Evolutionary conservation across 2,113 vertebrate species (phyloP).

Genomic region (Bos javanicus): DNA sequence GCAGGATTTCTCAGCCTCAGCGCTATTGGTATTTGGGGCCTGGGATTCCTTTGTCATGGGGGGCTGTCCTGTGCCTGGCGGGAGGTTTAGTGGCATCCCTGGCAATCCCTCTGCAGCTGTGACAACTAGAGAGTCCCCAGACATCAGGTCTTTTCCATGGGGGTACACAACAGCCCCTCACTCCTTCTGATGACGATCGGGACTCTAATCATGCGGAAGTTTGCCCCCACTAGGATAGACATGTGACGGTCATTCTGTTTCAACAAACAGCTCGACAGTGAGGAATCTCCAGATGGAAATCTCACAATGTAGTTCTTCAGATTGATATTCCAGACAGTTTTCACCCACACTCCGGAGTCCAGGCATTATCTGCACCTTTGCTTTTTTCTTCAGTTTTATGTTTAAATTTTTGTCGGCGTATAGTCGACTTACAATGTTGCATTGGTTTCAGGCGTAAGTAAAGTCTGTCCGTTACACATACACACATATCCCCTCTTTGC

Average conservation of each 20-base stretch:
- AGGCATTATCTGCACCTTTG: background rate
- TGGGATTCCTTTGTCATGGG: accelerated
- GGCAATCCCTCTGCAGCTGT: background rate
- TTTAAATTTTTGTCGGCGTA: accelerated
- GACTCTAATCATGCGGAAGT: accelerated
- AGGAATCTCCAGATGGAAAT: accelerated
- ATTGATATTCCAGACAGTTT: accelerated
- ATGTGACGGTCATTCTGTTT: accelerated
- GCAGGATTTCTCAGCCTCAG: background rate
- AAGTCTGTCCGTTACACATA: background rate
- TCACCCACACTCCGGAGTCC: accelerated
- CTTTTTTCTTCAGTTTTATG: background rate
- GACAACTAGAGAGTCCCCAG: background rate
- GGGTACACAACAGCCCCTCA: accelerated
- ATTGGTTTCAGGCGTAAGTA: accelerated
- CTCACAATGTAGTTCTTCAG: accelerated
- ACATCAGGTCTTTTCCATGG: accelerated
- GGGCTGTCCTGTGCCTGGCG: accelerated
- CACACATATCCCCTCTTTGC: background rate
- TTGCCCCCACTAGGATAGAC: accelerated
- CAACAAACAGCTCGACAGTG: accelerated
- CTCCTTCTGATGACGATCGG: background rate
- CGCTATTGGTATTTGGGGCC: accelerated
- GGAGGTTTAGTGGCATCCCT: no score
- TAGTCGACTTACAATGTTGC: accelerated